A percentile compares a stretch with the other conserved stretches of the same genome.
Conservation (phyloP, 2,797 vertebrate species). For the Cebuella pygmaea region DNA sequence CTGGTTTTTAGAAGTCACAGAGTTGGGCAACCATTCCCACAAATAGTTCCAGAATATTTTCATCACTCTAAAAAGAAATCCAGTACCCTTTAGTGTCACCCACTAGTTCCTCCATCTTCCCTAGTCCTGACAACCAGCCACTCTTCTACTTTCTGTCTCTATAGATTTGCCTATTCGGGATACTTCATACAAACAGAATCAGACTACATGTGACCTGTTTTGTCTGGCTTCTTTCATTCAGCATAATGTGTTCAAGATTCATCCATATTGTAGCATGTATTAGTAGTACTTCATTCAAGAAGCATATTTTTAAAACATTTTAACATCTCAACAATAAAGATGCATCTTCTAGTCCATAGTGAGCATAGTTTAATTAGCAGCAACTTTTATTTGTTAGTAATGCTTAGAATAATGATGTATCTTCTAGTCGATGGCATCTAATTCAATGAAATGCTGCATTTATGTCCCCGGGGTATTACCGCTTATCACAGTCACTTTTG, state of each 20-base stretch:
- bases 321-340: not conserved
- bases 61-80: not conserved
- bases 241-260: not conserved
- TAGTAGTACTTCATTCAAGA: conserved; percentile 3
- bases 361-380: not conserved
- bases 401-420: not conserved
- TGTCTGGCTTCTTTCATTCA: not conserved
- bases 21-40: not conserved
- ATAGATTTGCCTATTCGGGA: not conserved
- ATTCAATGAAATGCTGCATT: not conserved
- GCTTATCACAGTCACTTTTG: not conserved
- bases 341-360: not conserved
- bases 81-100: not conserved
- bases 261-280: not conserved
- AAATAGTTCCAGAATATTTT: conserved; percentile 26
- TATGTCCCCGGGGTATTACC: not conserved
- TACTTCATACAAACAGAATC: not conserved
- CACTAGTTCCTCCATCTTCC: not conserved
- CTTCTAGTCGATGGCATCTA: not conserved
- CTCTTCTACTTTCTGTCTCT: not conserved
- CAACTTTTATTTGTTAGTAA: not conserved
- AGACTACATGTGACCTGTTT: not conserved
- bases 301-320: not conserved
- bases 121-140: not conserved
- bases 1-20: not conserved